phyloP scores from a whole-genome alignment of 2,113 vertebrate species.

The Barbus barbus region DNA sequence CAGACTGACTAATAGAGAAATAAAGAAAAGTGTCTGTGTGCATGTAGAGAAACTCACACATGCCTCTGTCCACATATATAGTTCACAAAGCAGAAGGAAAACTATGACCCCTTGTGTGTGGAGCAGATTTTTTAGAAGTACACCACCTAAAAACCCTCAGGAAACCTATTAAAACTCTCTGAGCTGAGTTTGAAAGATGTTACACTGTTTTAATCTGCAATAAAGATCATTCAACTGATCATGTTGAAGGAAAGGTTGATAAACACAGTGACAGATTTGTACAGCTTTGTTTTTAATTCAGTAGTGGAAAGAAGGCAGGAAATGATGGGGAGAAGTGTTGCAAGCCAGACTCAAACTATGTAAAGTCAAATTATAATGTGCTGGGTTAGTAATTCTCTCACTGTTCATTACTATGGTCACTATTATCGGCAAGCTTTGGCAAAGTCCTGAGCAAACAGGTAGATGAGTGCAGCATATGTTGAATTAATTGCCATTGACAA shows the following conservation, averaged over 20 bases:
- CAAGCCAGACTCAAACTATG: neutral
- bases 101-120: slow-evolving; percentile 23
- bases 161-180: neutral
- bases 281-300: neutral
- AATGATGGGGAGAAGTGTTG: neutral
- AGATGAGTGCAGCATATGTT: neutral
- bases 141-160: neutral
- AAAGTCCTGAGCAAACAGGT: neutral
- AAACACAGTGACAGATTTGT: neutral
- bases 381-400: too few species aligned
- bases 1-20: neutral
- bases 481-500: slow-evolving; percentile 12
- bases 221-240: neutral
- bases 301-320: neutral
- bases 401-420: too few species aligned
- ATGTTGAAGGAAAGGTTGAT: neutral
- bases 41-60: neutral
- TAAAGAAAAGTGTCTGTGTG: neutral
- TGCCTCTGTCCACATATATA: too few species aligned
- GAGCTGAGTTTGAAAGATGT: neutral
- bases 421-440: neutral
- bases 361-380: neutral
- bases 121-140: neutral
- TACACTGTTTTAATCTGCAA: neutral
- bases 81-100: neutral